Evolutionary conservation across 2,113 vertebrate genomes (phyloP), one percentile per base, ranked within the genome.

Genomic region (Oenanthe melanoleuca): DNA sequence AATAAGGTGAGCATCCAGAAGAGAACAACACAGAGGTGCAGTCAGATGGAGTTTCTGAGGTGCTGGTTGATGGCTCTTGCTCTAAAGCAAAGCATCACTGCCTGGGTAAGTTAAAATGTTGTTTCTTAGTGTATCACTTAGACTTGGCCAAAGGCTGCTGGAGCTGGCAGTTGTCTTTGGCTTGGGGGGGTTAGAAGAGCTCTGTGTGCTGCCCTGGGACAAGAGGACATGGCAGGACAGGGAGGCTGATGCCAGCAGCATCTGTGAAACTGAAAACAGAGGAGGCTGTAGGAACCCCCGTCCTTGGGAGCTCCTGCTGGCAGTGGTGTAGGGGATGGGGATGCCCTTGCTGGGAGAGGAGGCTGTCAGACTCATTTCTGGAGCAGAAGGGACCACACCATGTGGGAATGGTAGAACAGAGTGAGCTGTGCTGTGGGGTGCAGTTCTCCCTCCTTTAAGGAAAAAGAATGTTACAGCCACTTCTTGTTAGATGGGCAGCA

Each of bases 391-490:
- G 11, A 42, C 13, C 24, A 8, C n/a, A 24, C 6, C 29, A 21
- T 25, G 13, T 8, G 14, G 38, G 22, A 67, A 15, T 11, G 44
- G 8, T 37, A 2, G 7, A 78, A 23, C 5, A 23, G 49, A 12
- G 45, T 37, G 59, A 70, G 20, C 17, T 40, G 12, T 42, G 23
- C 38, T 34, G 28, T 61, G 45, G 25, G 9, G 8, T 64, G 45
- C 50, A n/a, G 0, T 15, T 55, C 67, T 44, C 26, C 31, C n/a
- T 65, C 1, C 0, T 57, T 33, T 40, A 6, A 53, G 14, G 9
- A 34, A 59, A 45, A 59, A 33, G 5, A 33, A 9, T 59, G 3
- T 21, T 66, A 40, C 6, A 73, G 31, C 4, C 42, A 23, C 47
- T 24, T 10, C 47, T 24, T 10, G 8, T 67, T 63, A 38, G 0